phyloP scores from a whole-genome alignment of 2,888 invertebrate species.

The Quadroppia sp. region DNA sequence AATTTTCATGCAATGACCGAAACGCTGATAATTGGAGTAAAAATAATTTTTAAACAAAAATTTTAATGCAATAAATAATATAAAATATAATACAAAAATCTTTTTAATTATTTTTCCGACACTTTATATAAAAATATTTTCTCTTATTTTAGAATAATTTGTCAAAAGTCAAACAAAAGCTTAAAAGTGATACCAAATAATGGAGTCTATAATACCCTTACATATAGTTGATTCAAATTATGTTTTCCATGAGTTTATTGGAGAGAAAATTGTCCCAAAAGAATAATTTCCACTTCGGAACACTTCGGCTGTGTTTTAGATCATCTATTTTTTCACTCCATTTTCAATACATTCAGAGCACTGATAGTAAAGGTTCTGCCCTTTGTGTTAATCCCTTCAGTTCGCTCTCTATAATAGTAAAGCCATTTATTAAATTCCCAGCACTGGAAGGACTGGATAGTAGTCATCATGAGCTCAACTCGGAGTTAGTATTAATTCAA shows the following conservation, averaged over 20 bases:
- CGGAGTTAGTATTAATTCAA: slow-evolving; percentile 25
- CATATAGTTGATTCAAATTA: slow-evolving; percentile 22
- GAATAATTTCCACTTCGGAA: neutral
- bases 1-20: slow-evolving; percentile 1
- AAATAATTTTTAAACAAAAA: neutral
- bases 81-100: too few species aligned
- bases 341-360: neutral
- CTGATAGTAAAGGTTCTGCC: slow-evolving; percentile 13
- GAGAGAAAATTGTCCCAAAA: neutral
- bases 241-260: neutral
- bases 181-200: neutral
- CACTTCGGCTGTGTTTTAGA: neutral
- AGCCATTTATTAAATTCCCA: slow-evolving; percentile 33
- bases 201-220: neutral
- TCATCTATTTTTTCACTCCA: slow-evolving; percentile 21
- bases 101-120: too few species aligned
- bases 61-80: neutral
- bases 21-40: slow-evolving; percentile 5
- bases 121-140: neutral
- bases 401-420: slow-evolving; percentile 27
- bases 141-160: neutral
- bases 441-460: slow-evolving; percentile 13
- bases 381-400: slow-evolving; percentile 33
- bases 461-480: slow-evolving; percentile 28
- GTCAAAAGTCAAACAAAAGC: neutral